phyloP scores from a whole-genome alignment of 2,888 invertebrate genomes.

The Achlya flavicornis region DNA sequence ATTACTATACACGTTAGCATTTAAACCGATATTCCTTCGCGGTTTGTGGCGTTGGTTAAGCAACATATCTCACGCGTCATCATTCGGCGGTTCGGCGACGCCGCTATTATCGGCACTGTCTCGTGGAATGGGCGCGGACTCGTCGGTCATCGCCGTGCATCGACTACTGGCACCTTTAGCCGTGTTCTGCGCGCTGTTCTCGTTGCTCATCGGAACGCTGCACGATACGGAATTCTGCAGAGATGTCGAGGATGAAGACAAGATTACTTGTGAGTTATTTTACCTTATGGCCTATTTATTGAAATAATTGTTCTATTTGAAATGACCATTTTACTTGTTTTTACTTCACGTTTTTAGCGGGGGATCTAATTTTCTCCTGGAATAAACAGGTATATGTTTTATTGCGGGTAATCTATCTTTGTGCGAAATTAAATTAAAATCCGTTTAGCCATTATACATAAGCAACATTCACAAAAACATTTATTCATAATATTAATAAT shows the following conservation, averaged over 20 bases:
- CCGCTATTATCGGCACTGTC: slow-evolving; percentile 87
- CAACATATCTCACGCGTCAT: slow-evolving; percentile 64
- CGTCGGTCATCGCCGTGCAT: slow-evolving; percentile 84
- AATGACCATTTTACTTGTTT: not conserved
- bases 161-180: slow-evolving; percentile 90
- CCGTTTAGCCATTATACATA: no score
- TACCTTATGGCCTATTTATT: not conserved
- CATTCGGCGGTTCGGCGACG: slow-evolving; percentile 76
- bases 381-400: no score
- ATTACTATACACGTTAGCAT: slow-evolving; percentile 90
- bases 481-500: no score
- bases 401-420: no score
- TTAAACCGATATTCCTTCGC: slow-evolving; percentile 90
- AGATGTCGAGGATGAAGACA: slow-evolving; percentile 75
- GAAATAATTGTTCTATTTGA: not conserved
- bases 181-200: slow-evolving; percentile 93
- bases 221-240: slow-evolving; percentile 92
- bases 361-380: no score
- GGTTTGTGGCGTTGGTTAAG: slow-evolving; percentile 88
- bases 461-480: no score
- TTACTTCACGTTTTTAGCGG: slow-evolving; percentile 30
- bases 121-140: slow-evolving; percentile 85
- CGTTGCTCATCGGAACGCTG: slow-evolving; percentile 90
- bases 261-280: slow-evolving; percentile 55
- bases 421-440: no score